These are phyloP conservation scores for Coptotermes formosanus DNA, from an alignment of 1,140 invertebrate genomes.

Conservation along the genomic window DNA sequence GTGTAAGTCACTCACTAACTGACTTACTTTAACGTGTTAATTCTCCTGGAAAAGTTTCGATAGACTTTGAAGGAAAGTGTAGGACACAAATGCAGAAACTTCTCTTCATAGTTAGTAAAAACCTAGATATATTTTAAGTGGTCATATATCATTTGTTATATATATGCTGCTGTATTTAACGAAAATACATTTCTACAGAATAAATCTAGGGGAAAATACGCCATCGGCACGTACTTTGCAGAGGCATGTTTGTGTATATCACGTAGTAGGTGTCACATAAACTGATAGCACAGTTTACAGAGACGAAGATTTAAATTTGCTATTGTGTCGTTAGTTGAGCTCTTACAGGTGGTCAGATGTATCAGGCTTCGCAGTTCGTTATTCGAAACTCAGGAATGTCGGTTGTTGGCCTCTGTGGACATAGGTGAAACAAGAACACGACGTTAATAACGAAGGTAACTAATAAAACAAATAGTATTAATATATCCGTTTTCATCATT, in stretches of 20 bases:
- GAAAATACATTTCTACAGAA: not conserved
- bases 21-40: no score
- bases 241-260: not conserved
- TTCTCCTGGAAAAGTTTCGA: no score
- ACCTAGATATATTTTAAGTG: no score
- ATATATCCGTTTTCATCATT: no score
- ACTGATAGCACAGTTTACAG: not conserved
- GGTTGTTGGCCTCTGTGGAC: conserved; percentile 28
- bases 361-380: conserved; percentile 29
- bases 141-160: no score
- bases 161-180: not conserved
- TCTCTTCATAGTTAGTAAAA: no score
- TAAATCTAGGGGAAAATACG: not conserved
- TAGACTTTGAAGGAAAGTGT: no score
- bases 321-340: not conserved
- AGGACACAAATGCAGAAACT: no score
- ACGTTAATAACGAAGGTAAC: no score
- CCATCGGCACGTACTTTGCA: not conserved
- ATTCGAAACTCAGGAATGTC: conserved; percentile 33
- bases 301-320: not conserved
- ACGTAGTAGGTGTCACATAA: not conserved
- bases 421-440: not conserved
- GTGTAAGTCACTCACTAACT: no score
- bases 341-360: no score
- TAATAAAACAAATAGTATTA: no score